These are phyloP conservation scores for Acanthosepion lycidas DNA, from an alignment of 2,888 invertebrate species.

Conservation along the genomic window DNA sequence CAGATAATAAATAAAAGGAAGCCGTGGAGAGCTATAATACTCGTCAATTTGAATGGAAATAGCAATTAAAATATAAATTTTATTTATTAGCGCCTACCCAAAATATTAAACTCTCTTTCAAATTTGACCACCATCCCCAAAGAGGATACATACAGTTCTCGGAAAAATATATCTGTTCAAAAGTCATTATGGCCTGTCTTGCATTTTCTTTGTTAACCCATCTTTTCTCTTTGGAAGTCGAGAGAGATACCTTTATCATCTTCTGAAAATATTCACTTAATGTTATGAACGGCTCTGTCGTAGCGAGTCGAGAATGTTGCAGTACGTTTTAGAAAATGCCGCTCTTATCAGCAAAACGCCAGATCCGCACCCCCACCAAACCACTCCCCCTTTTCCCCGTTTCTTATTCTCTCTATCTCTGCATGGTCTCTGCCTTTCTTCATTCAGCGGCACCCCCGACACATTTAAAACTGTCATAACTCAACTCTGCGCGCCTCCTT, in stretches of 20 bases:
- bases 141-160: too few species aligned
- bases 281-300: background rate
- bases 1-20: too few species aligned
- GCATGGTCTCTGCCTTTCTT: background rate
- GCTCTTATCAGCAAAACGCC: constrained; percentile 10
- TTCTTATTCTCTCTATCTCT: background rate
- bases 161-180: too few species aligned
- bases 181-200: background rate
- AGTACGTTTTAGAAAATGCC: background rate
- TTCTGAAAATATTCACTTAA: background rate
- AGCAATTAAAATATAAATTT: too few species aligned
- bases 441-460: background rate
- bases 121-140: too few species aligned
- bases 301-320: background rate
- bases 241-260: background rate
- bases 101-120: too few species aligned
- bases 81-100: too few species aligned
- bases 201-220: background rate
- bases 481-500: background rate
- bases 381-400: background rate
- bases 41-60: too few species aligned
- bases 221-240: background rate
- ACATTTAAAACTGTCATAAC: background rate
- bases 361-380: background rate
- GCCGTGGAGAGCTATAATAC: too few species aligned